A percentile compares a stretch with the other conserved stretches of the same genome.
phyloP scores from a whole-genome alignment of 2,888 invertebrate genomes.

The Myopa tessellatipennis region DNA sequence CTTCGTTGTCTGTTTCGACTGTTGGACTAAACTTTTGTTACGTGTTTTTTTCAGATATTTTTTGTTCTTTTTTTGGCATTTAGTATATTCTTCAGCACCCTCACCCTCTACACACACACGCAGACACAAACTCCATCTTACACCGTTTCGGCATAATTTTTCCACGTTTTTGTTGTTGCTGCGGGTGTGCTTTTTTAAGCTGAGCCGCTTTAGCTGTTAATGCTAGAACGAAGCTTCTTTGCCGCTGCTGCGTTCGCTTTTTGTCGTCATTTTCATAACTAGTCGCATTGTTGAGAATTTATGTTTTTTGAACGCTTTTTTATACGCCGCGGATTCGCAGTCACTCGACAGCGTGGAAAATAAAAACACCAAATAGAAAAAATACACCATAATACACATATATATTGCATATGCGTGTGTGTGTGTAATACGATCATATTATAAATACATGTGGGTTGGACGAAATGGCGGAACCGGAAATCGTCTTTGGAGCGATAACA shows the following conservation, averaged over 20 bases:
- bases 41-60: slow-evolving; percentile 46
- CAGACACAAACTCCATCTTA: not conserved
- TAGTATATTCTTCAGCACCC: slow-evolving; percentile 18
- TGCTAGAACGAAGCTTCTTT: slow-evolving; percentile 26
- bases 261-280: slow-evolving; percentile 63
- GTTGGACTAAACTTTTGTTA: slow-evolving; percentile 13
- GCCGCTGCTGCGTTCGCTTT: slow-evolving; percentile 50
- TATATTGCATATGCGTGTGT: no score
- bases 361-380: slow-evolving; percentile 49
- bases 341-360: slow-evolving; percentile 37
- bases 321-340: slow-evolving; percentile 52
- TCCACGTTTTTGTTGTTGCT: slow-evolving; percentile 17
- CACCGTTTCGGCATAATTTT: slow-evolving; percentile 15
- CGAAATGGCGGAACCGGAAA: slow-evolving; percentile 58
- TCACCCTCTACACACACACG: not conserved
- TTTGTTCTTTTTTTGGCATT: slow-evolving; percentile 34
- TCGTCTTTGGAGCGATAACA: slow-evolving; percentile 56
- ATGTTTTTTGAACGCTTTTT: slow-evolving; percentile 63
- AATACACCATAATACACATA: no score
- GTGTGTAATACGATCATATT: slow-evolving; percentile 58
- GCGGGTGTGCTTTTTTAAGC: slow-evolving; percentile 25
- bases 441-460: slow-evolving; percentile 54
- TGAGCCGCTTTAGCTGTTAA: slow-evolving; percentile 22
- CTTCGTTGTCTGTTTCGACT: slow-evolving; percentile 8
- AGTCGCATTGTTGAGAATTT: slow-evolving; percentile 63